These are phyloP conservation scores for Ormyrus thymus DNA, from an alignment of 2,888 invertebrate genomes.

Conservation along the genomic window DNA sequence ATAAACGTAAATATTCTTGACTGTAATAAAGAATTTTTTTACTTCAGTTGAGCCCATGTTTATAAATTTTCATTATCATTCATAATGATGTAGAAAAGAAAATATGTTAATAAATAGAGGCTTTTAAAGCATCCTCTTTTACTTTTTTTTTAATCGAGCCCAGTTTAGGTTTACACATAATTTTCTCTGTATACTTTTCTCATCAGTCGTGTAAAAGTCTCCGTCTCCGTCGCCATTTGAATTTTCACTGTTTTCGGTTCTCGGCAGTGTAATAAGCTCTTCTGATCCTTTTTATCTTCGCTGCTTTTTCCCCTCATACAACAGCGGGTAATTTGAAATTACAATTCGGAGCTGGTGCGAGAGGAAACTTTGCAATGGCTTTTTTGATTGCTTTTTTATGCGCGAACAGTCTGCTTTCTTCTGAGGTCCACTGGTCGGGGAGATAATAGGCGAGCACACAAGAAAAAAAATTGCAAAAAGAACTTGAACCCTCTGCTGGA, in stretches of 20 bases:
- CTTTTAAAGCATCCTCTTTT: no score
- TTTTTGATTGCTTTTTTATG: constrained; percentile 18
- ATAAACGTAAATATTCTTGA: no score
- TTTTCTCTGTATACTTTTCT: background rate
- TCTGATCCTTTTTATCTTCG: constrained; percentile 1
- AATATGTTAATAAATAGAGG: no score
- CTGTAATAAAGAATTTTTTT: no score
- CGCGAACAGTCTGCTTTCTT: background rate
- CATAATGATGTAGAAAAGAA: no score
- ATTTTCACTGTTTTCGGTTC: background rate
- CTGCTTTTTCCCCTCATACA: background rate
- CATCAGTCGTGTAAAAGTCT: background rate
- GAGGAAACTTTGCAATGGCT: constrained; percentile 25
- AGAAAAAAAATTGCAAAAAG: no score
- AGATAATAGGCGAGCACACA: no score
- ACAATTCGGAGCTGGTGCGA: constrained; percentile 13
- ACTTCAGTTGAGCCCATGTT: no score
- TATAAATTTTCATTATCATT: no score
- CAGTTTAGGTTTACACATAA: no score
- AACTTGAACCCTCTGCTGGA: no score
- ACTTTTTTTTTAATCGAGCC: no score
- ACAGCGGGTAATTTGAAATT: constrained; percentile 27
- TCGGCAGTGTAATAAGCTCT: constrained; percentile 7
- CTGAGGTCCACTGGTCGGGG: background rate
- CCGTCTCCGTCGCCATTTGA: background rate